Evolutionary conservation across 2,888 invertebrate genomes (phyloP).

Genomic region (Alsophila aescularia): DNA sequence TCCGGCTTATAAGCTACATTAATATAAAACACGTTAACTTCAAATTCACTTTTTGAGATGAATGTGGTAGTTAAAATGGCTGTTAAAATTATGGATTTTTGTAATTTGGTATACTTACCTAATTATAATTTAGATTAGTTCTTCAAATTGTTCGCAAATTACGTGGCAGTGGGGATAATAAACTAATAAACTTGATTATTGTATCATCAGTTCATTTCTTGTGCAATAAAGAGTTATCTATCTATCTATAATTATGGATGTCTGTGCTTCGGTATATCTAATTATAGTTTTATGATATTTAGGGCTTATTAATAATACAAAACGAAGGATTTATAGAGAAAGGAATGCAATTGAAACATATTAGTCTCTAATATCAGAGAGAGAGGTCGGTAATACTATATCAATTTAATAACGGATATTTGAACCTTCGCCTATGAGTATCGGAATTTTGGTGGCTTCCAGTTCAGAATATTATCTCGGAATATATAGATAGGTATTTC

Average conservation of each 20-base stretch:
- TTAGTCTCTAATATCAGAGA: conserved; percentile 8
- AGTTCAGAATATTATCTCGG: conserved; percentile 20
- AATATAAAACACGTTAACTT: conserved; percentile 52
- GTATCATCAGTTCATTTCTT: too few species aligned
- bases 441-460: conserved; percentile 19
- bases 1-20: conserved; percentile 52
- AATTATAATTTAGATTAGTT: too few species aligned
- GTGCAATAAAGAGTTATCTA: too few species aligned
- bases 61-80: not conserved
- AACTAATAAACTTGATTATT: too few species aligned
- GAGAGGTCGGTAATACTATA: conserved; percentile 11
- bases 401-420: conserved; percentile 16
- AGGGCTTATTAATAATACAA: too few species aligned
- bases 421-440: conserved; percentile 20
- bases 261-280: too few species aligned
- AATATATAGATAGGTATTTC: conserved; percentile 13
- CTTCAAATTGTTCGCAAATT: too few species aligned
- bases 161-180: too few species aligned
- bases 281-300: too few species aligned
- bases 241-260: too few species aligned
- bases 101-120: too few species aligned
- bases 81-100: not conserved
- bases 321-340: not conserved
- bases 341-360: conserved; percentile 5
- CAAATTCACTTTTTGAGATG: conserved; percentile 6